Base-by-base conservation (phyloP, 2,888 invertebrate species). In the Stenchaetothrips biformis region DNA sequence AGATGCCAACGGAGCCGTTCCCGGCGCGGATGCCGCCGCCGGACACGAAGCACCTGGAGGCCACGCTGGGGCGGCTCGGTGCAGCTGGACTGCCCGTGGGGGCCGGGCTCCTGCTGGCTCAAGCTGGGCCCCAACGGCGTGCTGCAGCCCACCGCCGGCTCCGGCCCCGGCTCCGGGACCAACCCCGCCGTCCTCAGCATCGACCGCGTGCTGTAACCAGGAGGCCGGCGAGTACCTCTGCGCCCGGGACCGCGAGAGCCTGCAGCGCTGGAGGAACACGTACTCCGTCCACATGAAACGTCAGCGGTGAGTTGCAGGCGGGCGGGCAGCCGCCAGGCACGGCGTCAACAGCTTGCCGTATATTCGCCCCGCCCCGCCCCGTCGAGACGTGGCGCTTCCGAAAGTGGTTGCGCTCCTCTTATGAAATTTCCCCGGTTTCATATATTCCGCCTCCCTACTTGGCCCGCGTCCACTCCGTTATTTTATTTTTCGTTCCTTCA, bases 31-130 rank as follows among this genome's bases (percentile, higher is more conserved):
- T 37, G 80, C 53, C 13, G 53, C 25, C 67, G 25, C 67, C 67
- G 25, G 67, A 74, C 67, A 74, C 67, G 0, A 74, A 74, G 25
- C 67, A 74, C 67, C 67, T 85, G 21, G 95, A 96, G 85, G 95
- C 95, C 77, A 93, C 94, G 80, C 89, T 96, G 37, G 96, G n/a
- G 96, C 8, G 95, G 95, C 9, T 94, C 94, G 79, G 94, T 95
- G 67, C 95, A 95, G 83, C 88, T 96, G 77, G 94, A 95, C 84
- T 96, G 96, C 86, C 93, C 94, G 80, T 92, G 93, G 87, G 94
- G 93, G 91, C 85, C 83, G 37, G 87, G 90, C 79, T 91, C 91
- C 59, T 92, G 92, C 84, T 92, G 92, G 92, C 90, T 91, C 25
- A 85, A 89, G 79, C 86, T 89, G 49, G 90, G 85, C 7, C 83